Base-by-base conservation (phyloP, 2,888 invertebrate species). In the Caprella mutica region DNA sequence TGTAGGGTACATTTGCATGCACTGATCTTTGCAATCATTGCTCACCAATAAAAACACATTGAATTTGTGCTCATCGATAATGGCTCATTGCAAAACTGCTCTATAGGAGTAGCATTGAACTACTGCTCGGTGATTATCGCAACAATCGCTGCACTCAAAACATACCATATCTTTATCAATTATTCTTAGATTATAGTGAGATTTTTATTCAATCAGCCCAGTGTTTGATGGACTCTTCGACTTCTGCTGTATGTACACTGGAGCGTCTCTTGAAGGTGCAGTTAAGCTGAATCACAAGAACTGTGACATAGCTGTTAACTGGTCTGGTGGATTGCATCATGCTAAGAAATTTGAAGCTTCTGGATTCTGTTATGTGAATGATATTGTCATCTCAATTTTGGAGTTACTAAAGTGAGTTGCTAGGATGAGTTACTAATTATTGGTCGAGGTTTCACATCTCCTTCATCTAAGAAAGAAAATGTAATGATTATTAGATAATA, bases 281-380 rank as follows among this genome's bases (percentile, higher is more conserved):
- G 88, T 91, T 74, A 92, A 96, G 71, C 73, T 98, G 0, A 98
- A 97, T 71, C 90, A 92, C 69, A 86, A 90, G 70, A 84, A 84
- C 65, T 91, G 90, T 73, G 97, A 98, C 74, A 94, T 98, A 65
- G 97, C 97, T 12, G 86, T 99, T 39, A 98, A 98, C 73, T 99
- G 98, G 98, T 91, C 94, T 1, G 97, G 98, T 8, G 98, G 98
- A 0, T 75, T 98, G 53, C 98, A 98, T 79, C 98, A 98, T 75
- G 98, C 98, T 0, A 98, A 98, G 73, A 98, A 97, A 72, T 94
- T 89, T 75, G 94, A 94, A 76, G 97, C 98, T 0, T 93, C 93
- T n/a, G 91, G 97, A 1, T 98, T 98, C 72, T 98, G 98, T 73
- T 98, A 98, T 69, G 94, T 98, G 1, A 98, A 98, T 71, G 98